Conservation (phyloP, 2,888 invertebrate species). For the Philopedon plagiatum region DNA sequence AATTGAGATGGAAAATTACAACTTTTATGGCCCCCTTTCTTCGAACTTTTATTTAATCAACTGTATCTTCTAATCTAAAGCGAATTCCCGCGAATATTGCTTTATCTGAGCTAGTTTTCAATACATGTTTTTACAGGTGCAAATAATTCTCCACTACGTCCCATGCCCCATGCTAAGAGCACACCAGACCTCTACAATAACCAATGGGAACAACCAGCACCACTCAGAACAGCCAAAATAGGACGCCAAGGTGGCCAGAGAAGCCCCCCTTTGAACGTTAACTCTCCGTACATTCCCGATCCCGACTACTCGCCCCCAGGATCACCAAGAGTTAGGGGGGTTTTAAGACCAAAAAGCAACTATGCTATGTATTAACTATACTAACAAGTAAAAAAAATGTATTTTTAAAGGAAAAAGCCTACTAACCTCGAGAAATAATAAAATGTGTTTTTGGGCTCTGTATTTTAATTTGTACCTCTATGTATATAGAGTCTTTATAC, state of each 20-base stretch:
- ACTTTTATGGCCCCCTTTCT: too few species aligned
- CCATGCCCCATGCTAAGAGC: background rate
- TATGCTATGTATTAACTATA: conserved; percentile 17
- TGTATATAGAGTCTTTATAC: too few species aligned
- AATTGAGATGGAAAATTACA: too few species aligned
- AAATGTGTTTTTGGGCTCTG: too few species aligned
- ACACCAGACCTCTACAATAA: background rate
- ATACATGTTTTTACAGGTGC: background rate
- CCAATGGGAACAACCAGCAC: background rate
- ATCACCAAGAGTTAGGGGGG: conserved; percentile 38
- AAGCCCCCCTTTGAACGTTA: conserved; percentile 36
- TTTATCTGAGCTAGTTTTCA: background rate
- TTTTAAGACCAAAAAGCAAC: conserved; percentile 38
- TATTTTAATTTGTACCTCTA: too few species aligned
- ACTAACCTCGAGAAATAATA: too few species aligned
- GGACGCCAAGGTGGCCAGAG: conserved; percentile 32
- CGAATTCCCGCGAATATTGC: too few species aligned
- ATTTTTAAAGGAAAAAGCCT: too few species aligned
- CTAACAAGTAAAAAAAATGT: background rate
- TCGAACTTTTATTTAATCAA: too few species aligned
- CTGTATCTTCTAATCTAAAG: too few species aligned
- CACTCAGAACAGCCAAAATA: conserved; percentile 44
- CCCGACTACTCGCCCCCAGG: conserved; percentile 48
- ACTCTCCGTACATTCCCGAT: conserved; percentile 43
- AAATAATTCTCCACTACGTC: background rate